These are phyloP conservation scores for Chymomyza costata DNA, from an alignment of 1,140 invertebrate genomes.

Conservation along the genomic window DNA sequence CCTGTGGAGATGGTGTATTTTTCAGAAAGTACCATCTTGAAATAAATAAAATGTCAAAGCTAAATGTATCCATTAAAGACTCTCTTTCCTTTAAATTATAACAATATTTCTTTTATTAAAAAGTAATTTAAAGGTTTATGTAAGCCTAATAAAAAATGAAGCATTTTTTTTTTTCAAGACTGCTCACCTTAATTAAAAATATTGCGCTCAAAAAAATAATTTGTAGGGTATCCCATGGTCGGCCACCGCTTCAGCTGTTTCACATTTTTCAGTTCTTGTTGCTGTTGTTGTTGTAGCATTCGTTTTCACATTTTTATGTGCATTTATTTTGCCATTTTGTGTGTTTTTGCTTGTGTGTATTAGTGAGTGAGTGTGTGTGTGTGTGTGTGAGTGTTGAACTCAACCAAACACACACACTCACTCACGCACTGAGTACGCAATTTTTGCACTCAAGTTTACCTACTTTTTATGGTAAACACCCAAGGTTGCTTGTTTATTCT, in stretches of 20 bases:
- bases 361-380: conserved; percentile 18
- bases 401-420: conserved; percentile 18
- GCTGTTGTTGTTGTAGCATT: conserved; percentile 31
- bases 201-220: too few species aligned
- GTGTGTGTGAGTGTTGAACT: conserved; percentile 26
- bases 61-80: too few species aligned
- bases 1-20: too few species aligned
- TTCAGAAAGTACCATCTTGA: too few species aligned
- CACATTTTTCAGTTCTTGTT: conserved; percentile 21
- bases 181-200: too few species aligned
- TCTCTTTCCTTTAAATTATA: too few species aligned
- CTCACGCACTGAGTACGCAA: conserved; percentile 51
- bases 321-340: conserved; percentile 55
- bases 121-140: too few species aligned
- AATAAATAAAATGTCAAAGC: too few species aligned
- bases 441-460: conserved; percentile 73
- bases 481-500: conserved; percentile 73
- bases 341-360: conserved; percentile 6
- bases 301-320: conserved; percentile 68
- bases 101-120: too few species aligned
- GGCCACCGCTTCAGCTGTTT: conserved; percentile 10
- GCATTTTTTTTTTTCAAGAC: too few species aligned
- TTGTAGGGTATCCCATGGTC: background rate
- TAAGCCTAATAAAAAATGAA: too few species aligned
- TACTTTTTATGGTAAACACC: conserved; percentile 73